These are phyloP conservation scores for Eulacestoma nigropectus DNA, from an alignment of 2,113 vertebrate genomes.

Conservation along the genomic window DNA sequence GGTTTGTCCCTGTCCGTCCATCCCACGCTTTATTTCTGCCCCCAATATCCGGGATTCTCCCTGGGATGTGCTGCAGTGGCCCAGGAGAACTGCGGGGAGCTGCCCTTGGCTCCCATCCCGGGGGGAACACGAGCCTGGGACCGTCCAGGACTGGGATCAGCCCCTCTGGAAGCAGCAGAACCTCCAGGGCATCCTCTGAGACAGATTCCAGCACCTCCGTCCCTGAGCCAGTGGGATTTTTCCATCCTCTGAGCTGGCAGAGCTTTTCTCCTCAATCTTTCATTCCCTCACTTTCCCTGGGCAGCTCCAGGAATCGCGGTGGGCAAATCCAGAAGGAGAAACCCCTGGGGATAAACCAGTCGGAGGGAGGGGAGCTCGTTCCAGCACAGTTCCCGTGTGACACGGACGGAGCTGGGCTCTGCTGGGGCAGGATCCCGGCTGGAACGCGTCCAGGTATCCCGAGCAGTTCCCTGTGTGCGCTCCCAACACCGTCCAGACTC, in stretches of 20 bases:
- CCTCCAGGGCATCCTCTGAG: background rate
- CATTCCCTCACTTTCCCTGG: background rate
- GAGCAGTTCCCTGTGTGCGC: background rate
- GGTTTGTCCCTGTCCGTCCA: background rate
- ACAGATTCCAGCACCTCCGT: background rate
- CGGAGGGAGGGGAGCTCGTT: background rate
- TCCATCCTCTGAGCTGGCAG: background rate
- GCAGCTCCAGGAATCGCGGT: fast-evolving
- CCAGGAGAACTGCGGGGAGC: background rate
- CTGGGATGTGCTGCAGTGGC: background rate
- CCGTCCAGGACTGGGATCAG: background rate
- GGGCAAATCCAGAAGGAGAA: background rate
- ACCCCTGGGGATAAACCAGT: background rate
- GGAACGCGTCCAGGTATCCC: background rate
- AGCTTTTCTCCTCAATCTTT: background rate
- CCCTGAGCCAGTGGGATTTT: background rate
- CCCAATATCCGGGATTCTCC: background rate
- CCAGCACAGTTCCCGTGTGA: background rate
- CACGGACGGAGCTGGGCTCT: fast-evolving
- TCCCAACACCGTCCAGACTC: background rate
- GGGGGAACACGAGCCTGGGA: background rate
- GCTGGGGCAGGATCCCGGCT: background rate
- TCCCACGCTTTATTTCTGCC: background rate
- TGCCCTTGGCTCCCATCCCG: background rate
- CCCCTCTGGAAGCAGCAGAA: background rate